Evolutionary conservation across 92 coral and sea anemone genomes (phyloP).

Genomic region (Umimayanthus kanabou): DNA sequence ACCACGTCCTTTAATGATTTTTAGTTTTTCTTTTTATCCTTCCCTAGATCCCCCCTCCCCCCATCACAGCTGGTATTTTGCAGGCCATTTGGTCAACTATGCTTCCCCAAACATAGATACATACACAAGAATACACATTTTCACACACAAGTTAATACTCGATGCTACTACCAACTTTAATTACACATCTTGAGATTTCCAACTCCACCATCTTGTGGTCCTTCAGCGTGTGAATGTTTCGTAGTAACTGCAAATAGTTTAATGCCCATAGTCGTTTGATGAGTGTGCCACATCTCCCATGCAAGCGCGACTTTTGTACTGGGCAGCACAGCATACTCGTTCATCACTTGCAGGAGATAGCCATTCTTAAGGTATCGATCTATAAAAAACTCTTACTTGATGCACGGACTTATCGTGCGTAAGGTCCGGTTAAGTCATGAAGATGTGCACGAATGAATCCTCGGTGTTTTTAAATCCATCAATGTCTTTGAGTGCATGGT

Average conservation of each 20-base stretch:
- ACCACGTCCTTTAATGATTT: no score
- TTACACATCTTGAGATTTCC: no score
- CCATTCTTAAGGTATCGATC: slow-evolving; percentile 30
- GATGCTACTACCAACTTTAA: no score
- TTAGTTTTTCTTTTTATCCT: no score
- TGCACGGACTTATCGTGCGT: slow-evolving; percentile 53
- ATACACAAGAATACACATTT: no score
- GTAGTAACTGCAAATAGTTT: no score
- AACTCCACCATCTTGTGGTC: no score
- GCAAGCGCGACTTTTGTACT: slow-evolving; percentile 57
- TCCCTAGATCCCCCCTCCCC: no score
- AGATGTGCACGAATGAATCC: slow-evolving; percentile 32
- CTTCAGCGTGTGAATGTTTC: no score
- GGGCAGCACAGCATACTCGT: slow-evolving; percentile 47
- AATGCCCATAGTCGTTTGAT: background rate
- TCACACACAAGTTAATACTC: no score
- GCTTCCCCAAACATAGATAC: no score
- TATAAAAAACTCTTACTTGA: slow-evolving; percentile 25
- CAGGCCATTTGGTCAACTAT: background rate
- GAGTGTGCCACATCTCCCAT: slow-evolving; percentile 56
- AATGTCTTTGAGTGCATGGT: slow-evolving; percentile 2
- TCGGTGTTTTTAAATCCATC: slow-evolving; percentile 7
- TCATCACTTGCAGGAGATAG: slow-evolving; percentile 25
- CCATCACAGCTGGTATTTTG: no score
- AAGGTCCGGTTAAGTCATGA: slow-evolving; percentile 38